These are phyloP conservation scores for Osmerus mordax DNA, from an alignment of 2,113 vertebrate genomes.

Conservation along the genomic window DNA sequence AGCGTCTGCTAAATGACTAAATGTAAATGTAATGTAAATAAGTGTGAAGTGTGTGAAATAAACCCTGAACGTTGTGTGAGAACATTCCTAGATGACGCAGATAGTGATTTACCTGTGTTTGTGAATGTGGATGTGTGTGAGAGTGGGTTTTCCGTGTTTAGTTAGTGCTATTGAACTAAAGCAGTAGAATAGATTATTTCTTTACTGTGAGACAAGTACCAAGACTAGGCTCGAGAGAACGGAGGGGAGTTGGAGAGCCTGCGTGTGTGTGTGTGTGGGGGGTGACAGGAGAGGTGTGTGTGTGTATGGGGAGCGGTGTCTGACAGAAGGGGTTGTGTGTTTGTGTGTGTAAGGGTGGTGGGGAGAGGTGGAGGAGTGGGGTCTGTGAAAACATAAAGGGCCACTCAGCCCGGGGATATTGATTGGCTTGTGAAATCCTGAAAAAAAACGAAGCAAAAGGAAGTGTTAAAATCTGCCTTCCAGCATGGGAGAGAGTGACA, in stretches of 20 bases:
- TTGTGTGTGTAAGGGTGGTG: not conserved
- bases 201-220: not conserved
- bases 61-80: no score
- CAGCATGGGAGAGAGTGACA: not conserved
- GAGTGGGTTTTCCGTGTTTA: no score
- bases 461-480: constrained; percentile 49
- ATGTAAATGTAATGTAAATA: no score
- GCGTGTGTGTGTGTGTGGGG: not conserved
- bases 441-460: constrained; percentile 51
- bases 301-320: not conserved
- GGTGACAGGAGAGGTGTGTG: not conserved
- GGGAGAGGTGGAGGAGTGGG: not conserved
- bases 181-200: no score
- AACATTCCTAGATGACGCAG: no score
- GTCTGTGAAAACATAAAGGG: constrained; percentile 39
- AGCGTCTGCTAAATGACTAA: no score
- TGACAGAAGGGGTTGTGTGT: not conserved
- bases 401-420: constrained; percentile 51
- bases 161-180: no score
- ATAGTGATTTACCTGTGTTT: no score
- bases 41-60: no score
- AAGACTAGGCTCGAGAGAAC: not conserved
- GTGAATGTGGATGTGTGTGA: no score
- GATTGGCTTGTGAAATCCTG: constrained; percentile 47
- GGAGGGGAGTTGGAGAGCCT: not conserved